These are phyloP conservation scores for Trichomalopsis sarcophagae DNA, from an alignment of 1,140 invertebrate species.

Conservation along the genomic window DNA sequence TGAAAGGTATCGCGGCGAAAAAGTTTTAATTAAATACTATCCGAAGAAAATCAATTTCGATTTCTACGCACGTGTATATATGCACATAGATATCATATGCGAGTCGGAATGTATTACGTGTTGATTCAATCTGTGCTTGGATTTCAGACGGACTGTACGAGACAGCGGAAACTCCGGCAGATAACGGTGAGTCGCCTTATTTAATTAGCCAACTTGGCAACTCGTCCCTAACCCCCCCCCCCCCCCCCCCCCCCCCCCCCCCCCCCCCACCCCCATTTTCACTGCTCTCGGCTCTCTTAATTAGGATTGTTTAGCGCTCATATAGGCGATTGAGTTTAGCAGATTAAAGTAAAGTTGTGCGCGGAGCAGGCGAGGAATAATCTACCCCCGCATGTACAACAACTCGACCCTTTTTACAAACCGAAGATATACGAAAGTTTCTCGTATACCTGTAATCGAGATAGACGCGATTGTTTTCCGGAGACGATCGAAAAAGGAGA, in stretches of 20 bases:
- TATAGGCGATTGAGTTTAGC: slow-evolving; percentile 62
- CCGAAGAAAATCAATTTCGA: too few species aligned
- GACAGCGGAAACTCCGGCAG: slow-evolving; percentile 57
- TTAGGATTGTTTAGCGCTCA: slow-evolving; percentile 64
- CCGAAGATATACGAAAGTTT: too few species aligned
- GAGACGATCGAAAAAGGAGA: too few species aligned
- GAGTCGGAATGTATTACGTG: slow-evolving; percentile 4
- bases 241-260: neutral
- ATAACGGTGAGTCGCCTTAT: slow-evolving; percentile 62
- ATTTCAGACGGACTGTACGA: slow-evolving; percentile 67
- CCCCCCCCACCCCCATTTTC: neutral
- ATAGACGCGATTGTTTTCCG: too few species aligned
- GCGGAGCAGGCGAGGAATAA: neutral
- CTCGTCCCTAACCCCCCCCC: slow-evolving; percentile 15
- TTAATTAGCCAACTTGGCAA: slow-evolving; percentile 55
- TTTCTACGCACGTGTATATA: neutral
- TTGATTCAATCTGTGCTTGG: slow-evolving; percentile 51
- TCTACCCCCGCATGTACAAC: neutral
- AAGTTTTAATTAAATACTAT: slow-evolving; percentile 24
- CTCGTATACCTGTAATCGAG: too few species aligned
- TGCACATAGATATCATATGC: too few species aligned
- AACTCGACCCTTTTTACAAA: too few species aligned
- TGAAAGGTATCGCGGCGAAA: too few species aligned
- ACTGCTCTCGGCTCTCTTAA: slow-evolving; percentile 55
- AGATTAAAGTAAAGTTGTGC: slow-evolving; percentile 61